Percentiles rank a stretch among this genome's conserved stretches.
phyloP scores from a whole-genome alignment of 2,888 invertebrate genomes.

The Drosophila villosipedis region DNA sequence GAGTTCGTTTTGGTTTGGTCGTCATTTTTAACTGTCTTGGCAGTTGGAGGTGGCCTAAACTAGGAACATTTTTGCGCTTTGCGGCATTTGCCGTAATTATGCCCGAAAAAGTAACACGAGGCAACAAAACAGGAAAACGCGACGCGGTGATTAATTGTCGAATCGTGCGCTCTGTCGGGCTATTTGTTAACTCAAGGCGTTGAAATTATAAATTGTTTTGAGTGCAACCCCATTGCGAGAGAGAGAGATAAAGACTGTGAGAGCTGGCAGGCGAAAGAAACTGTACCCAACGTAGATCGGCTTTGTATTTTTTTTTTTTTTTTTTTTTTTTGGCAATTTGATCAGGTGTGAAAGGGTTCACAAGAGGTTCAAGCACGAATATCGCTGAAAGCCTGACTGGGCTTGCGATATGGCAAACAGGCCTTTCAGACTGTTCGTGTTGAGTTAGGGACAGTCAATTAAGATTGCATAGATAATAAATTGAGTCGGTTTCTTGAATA shows the following conservation, averaged over 20 bases:
- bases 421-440: slow-evolving; percentile 33
- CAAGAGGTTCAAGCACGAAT: slow-evolving; percentile 70
- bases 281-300: slow-evolving; percentile 50
- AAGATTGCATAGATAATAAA: slow-evolving; percentile 50
- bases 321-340: slow-evolving; percentile 33
- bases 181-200: slow-evolving; percentile 80
- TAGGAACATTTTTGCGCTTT: slow-evolving; percentile 57
- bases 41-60: slow-evolving; percentile 54
- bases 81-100: slow-evolving; percentile 75
- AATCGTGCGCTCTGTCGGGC: slow-evolving; percentile 75
- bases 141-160: slow-evolving; percentile 76
- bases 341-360: slow-evolving; percentile 76
- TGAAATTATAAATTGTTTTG: slow-evolving; percentile 79
- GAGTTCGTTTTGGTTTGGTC: slow-evolving; percentile 39
- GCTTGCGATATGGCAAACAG: slow-evolving; percentile 40
- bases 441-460: slow-evolving; percentile 59
- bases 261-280: slow-evolving; percentile 19
- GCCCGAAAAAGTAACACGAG: slow-evolving; percentile 70
- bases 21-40: slow-evolving; percentile 75
- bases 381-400: slow-evolving; percentile 38
- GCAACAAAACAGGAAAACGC: slow-evolving; percentile 58
- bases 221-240: slow-evolving; percentile 57
- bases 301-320: slow-evolving; percentile 15
- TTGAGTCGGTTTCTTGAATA: slow-evolving; percentile 8
- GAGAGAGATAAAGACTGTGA: slow-evolving; percentile 16